Base-by-base conservation (phyloP, 2,888 invertebrate genomes). In the Eristalis intricaria region DNA sequence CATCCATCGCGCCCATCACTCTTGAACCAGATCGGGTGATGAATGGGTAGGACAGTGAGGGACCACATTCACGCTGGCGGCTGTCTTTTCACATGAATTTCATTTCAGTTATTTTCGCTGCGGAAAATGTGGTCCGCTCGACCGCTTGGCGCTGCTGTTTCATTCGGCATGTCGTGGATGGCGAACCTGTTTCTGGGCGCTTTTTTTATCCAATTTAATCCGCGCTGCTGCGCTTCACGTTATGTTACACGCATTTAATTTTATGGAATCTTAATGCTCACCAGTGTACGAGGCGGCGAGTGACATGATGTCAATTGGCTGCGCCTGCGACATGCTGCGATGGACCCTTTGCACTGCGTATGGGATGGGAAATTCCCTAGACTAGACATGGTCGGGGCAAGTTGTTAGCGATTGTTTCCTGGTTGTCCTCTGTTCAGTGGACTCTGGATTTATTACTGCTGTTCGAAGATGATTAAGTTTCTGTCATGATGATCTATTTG, bases 191-290 rank as follows among this genome's bases (percentile, higher is more conserved):
- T 71, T 64, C 50, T 19, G 19, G 50, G 19, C 19, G 50, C 50
- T 50, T 19, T 26, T n/a, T 64, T 58, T 61, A 32, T 74, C 60
- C 65, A 74, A 70, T 74, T 70, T 74, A 43, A 79, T 19, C 40
- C 11, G n/a, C 58, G 76, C 69, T 66, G 78, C 40, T 64, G 64
- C 56, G 61, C 38, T 29, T 77, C 43, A 60, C 22, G 40, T 50
- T 61, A 26, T 69, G 68, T 29, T 69, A 50, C 65, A 82, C 77
- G 76, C 77, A 80, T 80, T 80, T 26, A 65, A 75, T 80, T 81
- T 66, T 56, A 63, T 40, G 81, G 81, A 75, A 85, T 86, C 74
- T 70, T 78, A 82, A 86, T 82, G 77, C 74, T 58, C 60, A 60
- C 61, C 79, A 69, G 43, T 70, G 8, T 22, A 13, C 40, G 11